Evolutionary conservation across 2,888 invertebrate genomes (phyloP).

Genomic region (Dryadula phaetusa): DNA sequence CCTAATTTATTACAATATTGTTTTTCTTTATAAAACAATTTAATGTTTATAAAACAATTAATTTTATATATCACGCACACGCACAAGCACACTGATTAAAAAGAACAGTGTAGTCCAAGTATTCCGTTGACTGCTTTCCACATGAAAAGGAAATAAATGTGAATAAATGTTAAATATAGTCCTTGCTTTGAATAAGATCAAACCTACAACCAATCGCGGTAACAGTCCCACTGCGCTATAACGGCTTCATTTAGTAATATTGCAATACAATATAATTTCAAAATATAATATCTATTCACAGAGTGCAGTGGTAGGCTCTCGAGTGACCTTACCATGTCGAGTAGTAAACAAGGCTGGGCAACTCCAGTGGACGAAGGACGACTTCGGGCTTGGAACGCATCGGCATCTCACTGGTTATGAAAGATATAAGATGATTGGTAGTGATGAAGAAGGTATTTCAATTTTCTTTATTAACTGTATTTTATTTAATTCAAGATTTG

Average conservation of each 20-base stretch:
- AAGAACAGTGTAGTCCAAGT: too few species aligned
- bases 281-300: conserved; percentile 58
- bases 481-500: too few species aligned
- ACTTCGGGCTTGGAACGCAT: conserved; percentile 96
- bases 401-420: conserved; percentile 95
- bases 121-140: too few species aligned
- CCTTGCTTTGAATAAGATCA: not conserved
- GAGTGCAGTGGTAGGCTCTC: conserved; percentile 94
- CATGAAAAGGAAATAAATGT: too few species aligned
- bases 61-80: too few species aligned
- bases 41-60: too few species aligned
- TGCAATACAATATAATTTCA: not conserved
- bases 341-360: conserved; percentile 94
- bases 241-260: too few species aligned
- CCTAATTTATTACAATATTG: too few species aligned
- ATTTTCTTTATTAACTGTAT: too few species aligned
- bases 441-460: conserved; percentile 93
- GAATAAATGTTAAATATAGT: too few species aligned
- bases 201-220: not conserved
- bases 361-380: conserved; percentile 98
- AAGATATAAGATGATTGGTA: conserved; percentile 97
- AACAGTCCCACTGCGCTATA: not conserved
- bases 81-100: too few species aligned
- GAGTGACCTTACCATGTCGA: conserved; percentile 94
- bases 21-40: too few species aligned